Conservation (phyloP, 2,888 invertebrate species). For the Dolomedes plantarius region DNA sequence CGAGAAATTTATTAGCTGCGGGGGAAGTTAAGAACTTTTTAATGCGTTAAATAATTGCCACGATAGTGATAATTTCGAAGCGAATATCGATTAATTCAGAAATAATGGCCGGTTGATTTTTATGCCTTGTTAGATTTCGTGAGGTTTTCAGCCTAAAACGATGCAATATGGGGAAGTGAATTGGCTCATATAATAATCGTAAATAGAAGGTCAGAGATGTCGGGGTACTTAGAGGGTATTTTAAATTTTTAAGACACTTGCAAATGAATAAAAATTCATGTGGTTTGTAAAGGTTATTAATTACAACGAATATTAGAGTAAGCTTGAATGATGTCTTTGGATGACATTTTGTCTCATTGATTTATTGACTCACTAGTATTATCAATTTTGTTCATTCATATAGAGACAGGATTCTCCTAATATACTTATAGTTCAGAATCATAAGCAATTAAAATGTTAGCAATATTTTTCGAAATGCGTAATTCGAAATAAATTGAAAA, state of each 20-base stretch:
- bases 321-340: too few species aligned
- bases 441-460: too few species aligned
- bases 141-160: neutral
- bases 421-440: too few species aligned
- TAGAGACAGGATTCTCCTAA: too few species aligned
- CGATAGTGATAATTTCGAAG: constrained; percentile 11
- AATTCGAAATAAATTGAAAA: too few species aligned
- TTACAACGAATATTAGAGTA: too few species aligned
- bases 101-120: constrained; percentile 5
- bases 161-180: neutral
- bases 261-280: neutral
- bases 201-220: constrained; percentile 1
- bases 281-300: too few species aligned
- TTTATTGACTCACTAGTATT: too few species aligned
- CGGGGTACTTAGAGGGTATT: neutral
- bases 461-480: too few species aligned
- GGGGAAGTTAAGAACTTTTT: constrained; percentile 18
- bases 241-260: neutral
- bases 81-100: constrained; percentile 13
- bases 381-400: too few species aligned
- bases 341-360: too few species aligned
- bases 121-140: constrained; percentile 3
- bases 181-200: constrained; percentile 2
- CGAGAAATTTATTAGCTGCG: constrained; percentile 9
- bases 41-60: constrained; percentile 15